Conservation (phyloP, 2,113 vertebrate species). For the Puffinus mauretanicus region DNA sequence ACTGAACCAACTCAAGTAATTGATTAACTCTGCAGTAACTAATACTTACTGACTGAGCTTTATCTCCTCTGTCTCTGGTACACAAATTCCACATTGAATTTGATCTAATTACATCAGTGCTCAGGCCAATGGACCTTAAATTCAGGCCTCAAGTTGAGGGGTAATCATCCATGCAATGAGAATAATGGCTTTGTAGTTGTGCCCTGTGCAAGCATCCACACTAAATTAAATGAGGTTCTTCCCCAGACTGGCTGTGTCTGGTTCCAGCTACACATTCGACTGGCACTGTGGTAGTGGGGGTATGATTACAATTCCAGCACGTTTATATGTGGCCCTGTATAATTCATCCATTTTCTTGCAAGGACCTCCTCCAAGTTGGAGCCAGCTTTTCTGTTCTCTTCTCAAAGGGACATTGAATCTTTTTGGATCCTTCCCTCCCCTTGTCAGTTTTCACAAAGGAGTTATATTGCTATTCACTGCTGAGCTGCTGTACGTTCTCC, state of each 20-base stretch:
- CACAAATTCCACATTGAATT: neutral
- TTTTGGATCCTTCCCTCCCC: neutral
- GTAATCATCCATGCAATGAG: conserved; percentile 17
- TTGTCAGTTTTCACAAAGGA: neutral
- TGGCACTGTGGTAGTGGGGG: neutral
- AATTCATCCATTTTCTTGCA: neutral
- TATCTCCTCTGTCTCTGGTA: neutral
- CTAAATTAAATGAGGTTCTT: neutral
- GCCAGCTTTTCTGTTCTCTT: neutral
- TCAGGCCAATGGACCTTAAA: neutral
- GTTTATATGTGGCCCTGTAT: neutral
- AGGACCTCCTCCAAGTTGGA: neutral
- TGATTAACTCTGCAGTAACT: neutral
- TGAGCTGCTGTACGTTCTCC: neutral
- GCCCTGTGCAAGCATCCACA: neutral
- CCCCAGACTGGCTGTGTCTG: neutral
- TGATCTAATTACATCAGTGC: neutral
- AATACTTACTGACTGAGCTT: neutral
- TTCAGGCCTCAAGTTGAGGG: neutral
- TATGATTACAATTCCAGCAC: neutral
- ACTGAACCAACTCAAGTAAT: neutral
- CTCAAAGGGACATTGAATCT: neutral
- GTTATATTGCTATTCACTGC: neutral
- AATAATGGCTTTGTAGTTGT: neutral
- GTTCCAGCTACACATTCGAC: neutral